Base-by-base conservation (phyloP, 1,140 invertebrate genomes). In the Drosophila bocqueti region DNA sequence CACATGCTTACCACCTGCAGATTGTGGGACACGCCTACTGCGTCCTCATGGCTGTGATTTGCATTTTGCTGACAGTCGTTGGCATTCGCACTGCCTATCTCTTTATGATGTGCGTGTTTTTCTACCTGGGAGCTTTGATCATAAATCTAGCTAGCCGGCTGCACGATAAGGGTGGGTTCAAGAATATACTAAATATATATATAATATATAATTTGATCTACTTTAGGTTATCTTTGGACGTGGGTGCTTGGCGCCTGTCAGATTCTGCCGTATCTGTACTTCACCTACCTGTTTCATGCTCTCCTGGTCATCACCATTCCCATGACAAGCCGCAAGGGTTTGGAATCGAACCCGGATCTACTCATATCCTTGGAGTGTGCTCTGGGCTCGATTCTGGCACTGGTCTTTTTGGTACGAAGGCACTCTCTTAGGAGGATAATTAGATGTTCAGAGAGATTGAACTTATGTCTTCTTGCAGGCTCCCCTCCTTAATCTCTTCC, bases 301-400 rank as follows among this genome's bases (percentile, higher is more conserved):
- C 95, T 95, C 59, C 96, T 97, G 77, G 93, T 96, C 52, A 92
- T 95, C 38, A 94, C 95, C 76, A 94, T 96, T 49, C 96, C 96
- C 6, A 94, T 96, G 64, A 95, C 95, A 81, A 96, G 95, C n/a
- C 89, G 96, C 15, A 93, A 94, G 21, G 96, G 96, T 13, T 93
- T 93, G 26, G 83, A 93, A 10, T 91, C 94, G 13, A 95, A 95
- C 83, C 95, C 95, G 4, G 96, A 96, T 85, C 34, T 95, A 1
- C 71, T 95, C 13, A 93, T 95, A 62, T 92, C 93, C 10, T 36
- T 92, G 7, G 36, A 94, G 15, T 93, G 93, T 94, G 94, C 59
- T 64, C 93, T 68, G 81, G 95, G 79, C 3, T 75, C 79, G 0
- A 69, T 92, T 11, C 42, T 93, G 8, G 49, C 83, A 2, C 40